Percentiles rank a stretch among this genome's conserved stretches.
Evolutionary conservation across 2,113 vertebrate genomes (phyloP).

Genomic region (Pteropus alecto): DNA sequence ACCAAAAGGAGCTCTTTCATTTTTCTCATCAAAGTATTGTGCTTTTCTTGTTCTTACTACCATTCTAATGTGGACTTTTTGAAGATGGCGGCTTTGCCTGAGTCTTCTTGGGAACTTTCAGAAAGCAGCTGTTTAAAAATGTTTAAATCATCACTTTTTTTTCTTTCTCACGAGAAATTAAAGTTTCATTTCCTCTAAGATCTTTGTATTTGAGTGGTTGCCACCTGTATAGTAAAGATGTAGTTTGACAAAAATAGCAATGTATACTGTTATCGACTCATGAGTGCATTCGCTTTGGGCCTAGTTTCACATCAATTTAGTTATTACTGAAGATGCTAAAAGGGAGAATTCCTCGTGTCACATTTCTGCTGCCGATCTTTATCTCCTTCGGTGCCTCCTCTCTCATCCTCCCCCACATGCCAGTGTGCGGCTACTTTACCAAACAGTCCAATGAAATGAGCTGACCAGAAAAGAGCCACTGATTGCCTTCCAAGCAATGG

Average conservation of each 20-base stretch:
- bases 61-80: neutral
- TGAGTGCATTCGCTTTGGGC: neutral
- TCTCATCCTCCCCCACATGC: neutral
- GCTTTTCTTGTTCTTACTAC: neutral
- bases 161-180: neutral
- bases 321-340: neutral
- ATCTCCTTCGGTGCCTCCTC: fast-evolving
- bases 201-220: neutral
- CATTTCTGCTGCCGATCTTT: neutral
- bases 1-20: neutral
- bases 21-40: neutral
- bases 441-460: neutral
- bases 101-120: neutral
- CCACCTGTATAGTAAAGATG: neutral
- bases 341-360: fast-evolving
- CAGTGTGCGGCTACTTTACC: neutral
- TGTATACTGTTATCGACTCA: neutral
- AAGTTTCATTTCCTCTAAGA: neutral
- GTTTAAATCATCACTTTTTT: neutral
- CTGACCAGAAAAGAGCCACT: neutral
- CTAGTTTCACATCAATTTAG: neutral
- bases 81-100: neutral
- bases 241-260: neutral
- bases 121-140: neutral
- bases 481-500: neutral